Evolutionary conservation across 2,888 invertebrate genomes (phyloP), one percentile per base, ranked within the genome.

Genomic region (Eurois occulta): DNA sequence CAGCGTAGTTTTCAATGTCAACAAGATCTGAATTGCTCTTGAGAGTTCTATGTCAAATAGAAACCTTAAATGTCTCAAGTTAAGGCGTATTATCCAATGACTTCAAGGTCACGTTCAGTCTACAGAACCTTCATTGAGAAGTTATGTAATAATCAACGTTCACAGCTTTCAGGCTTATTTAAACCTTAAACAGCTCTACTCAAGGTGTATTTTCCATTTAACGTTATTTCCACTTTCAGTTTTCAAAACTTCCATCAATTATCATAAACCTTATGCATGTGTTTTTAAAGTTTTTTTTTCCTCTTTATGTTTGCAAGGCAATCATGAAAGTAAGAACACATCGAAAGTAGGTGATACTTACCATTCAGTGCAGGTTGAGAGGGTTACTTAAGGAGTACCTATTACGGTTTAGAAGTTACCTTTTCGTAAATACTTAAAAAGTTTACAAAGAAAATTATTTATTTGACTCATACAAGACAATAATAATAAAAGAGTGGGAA

Each of bases 81-180:
- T 72, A 66, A 65, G 48, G 62, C 66, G 3, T 35, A 46, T 46
- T 78, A 75, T 72, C 21, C 38, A 58, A n/a, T 72, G 62, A 38
- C 58, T 13, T 21, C 68, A 74, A 68, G 28, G 32, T 38, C 38
- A 82, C 24, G 5, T 60, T 83, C 52, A 24, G 24, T 48, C 66
- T 71, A 5, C 43, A 35, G 60, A 83, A 38, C 7, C 2, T 24
- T 67, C 83, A 52, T 32, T 46, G 58, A 46, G 38, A 60, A 70
- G 69, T 83, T 80, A 70, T 55, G 70, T 78, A 77, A 78, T 69
- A 43, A 78, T 78, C 78, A 70, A 67, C 83, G 18, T 66, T n/a
- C 1, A 24, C 38, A 24, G 28, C 1, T 41, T 48, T 1, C 21
- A 32, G 5, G 24, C 4, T 21, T 68, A 68, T 16, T 16, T 65